Percentiles rank a stretch among this genome's conserved stretches.
Evolutionary conservation across 2,113 vertebrate genomes (phyloP).

Genomic region (Dissostichus mawsoni): DNA sequence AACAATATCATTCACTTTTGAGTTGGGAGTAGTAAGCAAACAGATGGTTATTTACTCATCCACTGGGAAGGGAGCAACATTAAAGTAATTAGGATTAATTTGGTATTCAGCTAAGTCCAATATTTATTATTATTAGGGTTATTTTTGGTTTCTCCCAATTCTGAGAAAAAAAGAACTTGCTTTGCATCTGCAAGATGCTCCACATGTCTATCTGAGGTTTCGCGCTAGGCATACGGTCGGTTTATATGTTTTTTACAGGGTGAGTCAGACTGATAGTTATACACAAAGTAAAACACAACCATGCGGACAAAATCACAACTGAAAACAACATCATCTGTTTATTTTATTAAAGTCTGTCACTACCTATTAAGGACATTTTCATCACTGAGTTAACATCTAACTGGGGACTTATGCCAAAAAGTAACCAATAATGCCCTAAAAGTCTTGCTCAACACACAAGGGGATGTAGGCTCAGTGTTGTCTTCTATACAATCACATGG

Average conservation of each 20-base stretch:
- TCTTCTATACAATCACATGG: slow-evolving; percentile 8
- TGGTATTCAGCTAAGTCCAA: background rate
- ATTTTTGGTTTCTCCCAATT: background rate
- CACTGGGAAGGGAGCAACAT: background rate
- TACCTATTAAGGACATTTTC: slow-evolving; percentile 17
- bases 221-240: background rate
- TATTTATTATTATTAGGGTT: background rate
- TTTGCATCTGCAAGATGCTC: background rate
- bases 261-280: slow-evolving; percentile 20
- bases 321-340: slow-evolving; percentile 7
- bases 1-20: background rate
- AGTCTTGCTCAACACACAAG: slow-evolving; percentile 4
- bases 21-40: background rate
- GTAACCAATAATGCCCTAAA: slow-evolving; percentile 10
- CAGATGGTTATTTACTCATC: background rate
- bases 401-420: slow-evolving; percentile 12
- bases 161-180: background rate
- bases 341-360: slow-evolving; percentile 17
- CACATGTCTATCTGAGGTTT: background rate
- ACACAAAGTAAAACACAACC: slow-evolving; percentile 22
- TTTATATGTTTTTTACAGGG: background rate
- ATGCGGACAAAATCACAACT: slow-evolving; percentile 17
- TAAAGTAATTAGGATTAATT: background rate
- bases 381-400: slow-evolving; percentile 29
- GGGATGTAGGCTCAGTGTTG: background rate